Evolutionary conservation across 2,888 invertebrate species (phyloP), one percentile per base, ranked within the genome.

Genomic region (Anthoptus insignis): DNA sequence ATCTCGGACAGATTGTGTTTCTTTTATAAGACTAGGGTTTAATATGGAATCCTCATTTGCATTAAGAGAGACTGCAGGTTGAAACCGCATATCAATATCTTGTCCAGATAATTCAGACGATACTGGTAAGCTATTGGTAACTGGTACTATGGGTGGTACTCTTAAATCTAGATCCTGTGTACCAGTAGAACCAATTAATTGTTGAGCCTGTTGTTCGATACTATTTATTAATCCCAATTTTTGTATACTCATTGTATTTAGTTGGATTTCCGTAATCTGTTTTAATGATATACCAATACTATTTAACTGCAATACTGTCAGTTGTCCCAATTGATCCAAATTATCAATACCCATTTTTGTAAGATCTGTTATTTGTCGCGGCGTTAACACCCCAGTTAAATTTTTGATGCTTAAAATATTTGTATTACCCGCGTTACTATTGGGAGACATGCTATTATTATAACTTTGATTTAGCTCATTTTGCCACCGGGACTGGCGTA

Each of bases 261-360:
- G 81, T 76, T 95, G 95, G 71, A 95, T 94, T 79, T 95, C 95
- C 32, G 94, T 93, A 57, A 95, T 94, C 82, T 95, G 95, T 74
- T 90, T 89, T 63, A 95, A 82, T 4, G 94, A 94, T 58, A 95
- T 86, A 13, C 95, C 95, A 73, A 95, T 93, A 76, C 93, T 94
- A 77, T 94, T 95, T 50, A 95, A 79, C 74, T 95, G 95, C 34
- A 94, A 89, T 65, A 95, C 94, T 49, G 95, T 95, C 63, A 95
- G 83, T 77, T 95, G 94, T 69, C 94, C 90, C 71, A 95, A 84
- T 75, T 95, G 95, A 74, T 95, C 94, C 76, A 95, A 87, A 82
- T 94, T 95, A 61, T 93, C 93, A 49, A 95, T 94, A 60, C 95
- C 95, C 85, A 95, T 89, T 82, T 93, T 93, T 6, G 92, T 89